These are phyloP conservation scores for Microtus ochrogaster DNA, from an alignment of 2,113 vertebrate species.

Conservation along the genomic window DNA sequence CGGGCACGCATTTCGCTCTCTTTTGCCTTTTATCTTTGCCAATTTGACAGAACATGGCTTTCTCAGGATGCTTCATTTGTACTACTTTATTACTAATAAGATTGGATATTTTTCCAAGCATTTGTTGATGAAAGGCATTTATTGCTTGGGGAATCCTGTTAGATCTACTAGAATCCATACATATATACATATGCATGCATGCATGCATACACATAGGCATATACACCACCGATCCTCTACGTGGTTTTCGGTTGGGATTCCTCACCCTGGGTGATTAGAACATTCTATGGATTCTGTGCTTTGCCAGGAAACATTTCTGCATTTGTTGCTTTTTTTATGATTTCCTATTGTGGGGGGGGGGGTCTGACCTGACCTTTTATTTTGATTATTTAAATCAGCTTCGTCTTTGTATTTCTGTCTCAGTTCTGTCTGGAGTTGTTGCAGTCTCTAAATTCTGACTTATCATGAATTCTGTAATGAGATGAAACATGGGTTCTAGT, in stretches of 20 bases:
- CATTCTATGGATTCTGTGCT: background rate
- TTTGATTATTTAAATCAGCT: background rate
- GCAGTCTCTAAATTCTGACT: background rate
- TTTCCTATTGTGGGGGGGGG: background rate
- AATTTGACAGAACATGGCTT: background rate
- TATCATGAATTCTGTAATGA: conserved; percentile 20
- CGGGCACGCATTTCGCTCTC: accelerated
- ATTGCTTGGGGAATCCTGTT: background rate
- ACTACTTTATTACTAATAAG: background rate
- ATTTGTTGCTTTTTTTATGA: conserved; percentile 6
- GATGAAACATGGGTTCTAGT: background rate
- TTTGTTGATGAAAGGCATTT: background rate
- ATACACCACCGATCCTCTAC: background rate
- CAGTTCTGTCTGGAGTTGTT: background rate
- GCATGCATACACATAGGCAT: background rate
- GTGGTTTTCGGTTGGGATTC: background rate
- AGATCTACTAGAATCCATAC: background rate
- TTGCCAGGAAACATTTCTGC: background rate
- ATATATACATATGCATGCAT: background rate
- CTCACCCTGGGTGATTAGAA: background rate
- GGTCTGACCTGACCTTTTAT: background rate
- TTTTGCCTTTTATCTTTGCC: background rate
- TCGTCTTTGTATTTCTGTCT: background rate
- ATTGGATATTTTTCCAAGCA: background rate
- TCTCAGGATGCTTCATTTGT: background rate